Conservation (phyloP, 92 coral and sea anemone genomes). For the Phymanthus crucifer region DNA sequence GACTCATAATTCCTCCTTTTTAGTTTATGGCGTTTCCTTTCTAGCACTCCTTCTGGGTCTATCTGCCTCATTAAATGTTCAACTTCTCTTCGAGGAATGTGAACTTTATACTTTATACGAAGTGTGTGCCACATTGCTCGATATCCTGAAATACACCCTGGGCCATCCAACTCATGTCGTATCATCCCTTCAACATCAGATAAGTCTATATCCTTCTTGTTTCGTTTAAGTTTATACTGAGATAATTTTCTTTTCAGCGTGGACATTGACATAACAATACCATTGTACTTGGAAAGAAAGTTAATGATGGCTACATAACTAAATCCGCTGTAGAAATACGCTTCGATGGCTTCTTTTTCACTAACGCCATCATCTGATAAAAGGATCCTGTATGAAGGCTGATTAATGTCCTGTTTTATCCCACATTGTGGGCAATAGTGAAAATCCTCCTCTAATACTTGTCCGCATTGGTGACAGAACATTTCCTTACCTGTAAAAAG, state of each 20-base stretch:
- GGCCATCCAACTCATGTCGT: slow-evolving; percentile 35
- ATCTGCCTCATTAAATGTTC: slow-evolving; percentile 30
- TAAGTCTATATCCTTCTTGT: slow-evolving; percentile 19
- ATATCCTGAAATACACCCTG: slow-evolving; percentile 46
- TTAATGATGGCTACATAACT: slow-evolving; percentile 34
- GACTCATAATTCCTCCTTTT: slow-evolving; percentile 41
- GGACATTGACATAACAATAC: slow-evolving; percentile 34
- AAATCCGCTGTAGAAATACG: slow-evolving; percentile 46
- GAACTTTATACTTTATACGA: slow-evolving; percentile 44
- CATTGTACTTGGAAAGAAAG: slow-evolving; percentile 46
- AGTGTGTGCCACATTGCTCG: slow-evolving; percentile 55
- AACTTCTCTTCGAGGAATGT: slow-evolving; percentile 43
- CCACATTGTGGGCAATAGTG: slow-evolving; percentile 30
- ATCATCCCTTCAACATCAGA: slow-evolving; percentile 29
- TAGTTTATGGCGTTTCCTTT: slow-evolving; percentile 45
- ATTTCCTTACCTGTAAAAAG: not conserved
- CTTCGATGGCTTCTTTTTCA: slow-evolving; percentile 20
- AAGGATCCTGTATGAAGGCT: slow-evolving; percentile 24
- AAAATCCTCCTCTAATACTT: slow-evolving; percentile 16
- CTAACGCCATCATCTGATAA: slow-evolving; percentile 19
- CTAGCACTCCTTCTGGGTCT: slow-evolving; percentile 47
- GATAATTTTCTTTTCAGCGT: slow-evolving; percentile 40
- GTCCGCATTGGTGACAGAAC: slow-evolving; percentile 37
- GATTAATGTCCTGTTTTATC: slow-evolving; percentile 10
- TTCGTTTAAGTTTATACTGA: slow-evolving; percentile 31